Base-by-base conservation (phyloP, 2,888 invertebrate species). In the Allacma fusca region DNA sequence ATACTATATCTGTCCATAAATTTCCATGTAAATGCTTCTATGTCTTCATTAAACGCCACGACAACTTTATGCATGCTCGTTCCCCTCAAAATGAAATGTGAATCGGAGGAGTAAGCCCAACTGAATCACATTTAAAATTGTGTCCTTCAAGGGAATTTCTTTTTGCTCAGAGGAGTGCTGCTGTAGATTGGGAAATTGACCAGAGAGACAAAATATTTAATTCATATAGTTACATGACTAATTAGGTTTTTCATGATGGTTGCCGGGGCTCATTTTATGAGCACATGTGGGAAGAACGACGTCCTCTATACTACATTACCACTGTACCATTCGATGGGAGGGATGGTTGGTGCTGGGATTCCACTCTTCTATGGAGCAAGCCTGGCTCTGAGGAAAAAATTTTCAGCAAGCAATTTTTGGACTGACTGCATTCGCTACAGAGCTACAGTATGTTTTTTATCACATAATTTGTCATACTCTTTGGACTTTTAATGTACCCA, bases 221-320 rank as follows among this genome's bases (percentile, higher is more conserved):
- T 77, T 72, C 59, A 28, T 16, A 13, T 29, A 64, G 62, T 71
- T 43, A n/a, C n/a, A n/a, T n/a, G n/a, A 28, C 5, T 59, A 23
- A 28, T 16, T 28, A 77, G 77, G 19, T 77, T 74, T 28, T 74
- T 77, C 28, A 77, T 77, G 77, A 74, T 74, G 73, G 69, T 68
- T 16, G 74, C 73, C 29, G 77, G 77, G 0, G 74, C 65, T 68
- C 77, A 80, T 65, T 73, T 78, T 68, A 86, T 94, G 69, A 91
- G 92, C 75, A 89, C 90, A 1, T 90, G 96, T 78, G 89, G 88
- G 12, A 84, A 86, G 0, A 89, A 90, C 43, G 98, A 98, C 86
- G 84, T 89, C 16, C 84, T 90, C 34, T 90, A 90, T 85, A 87
- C 89, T 79, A 87, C 89, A 0, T 86, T 91, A 82, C 90, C 90